Conservation (phyloP, 2,888 invertebrate species). For the Operophtera brumata region DNA sequence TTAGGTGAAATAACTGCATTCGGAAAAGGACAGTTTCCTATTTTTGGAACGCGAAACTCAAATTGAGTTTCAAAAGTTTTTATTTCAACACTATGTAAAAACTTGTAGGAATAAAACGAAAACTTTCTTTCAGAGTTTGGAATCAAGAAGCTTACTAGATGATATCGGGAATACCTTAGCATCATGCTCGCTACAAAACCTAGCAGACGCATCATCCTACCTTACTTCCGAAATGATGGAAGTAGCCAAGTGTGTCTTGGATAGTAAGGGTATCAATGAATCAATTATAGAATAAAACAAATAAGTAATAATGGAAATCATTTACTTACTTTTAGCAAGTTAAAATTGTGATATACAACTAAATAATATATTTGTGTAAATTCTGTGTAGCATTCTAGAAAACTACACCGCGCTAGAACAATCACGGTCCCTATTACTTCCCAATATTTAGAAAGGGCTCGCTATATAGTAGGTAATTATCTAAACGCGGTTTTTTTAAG, state of each 20-base stretch:
- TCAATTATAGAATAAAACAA: not conserved
- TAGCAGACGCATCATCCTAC: slow-evolving; percentile 41
- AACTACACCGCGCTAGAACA: too few relatives aligned
- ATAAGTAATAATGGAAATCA: not conserved
- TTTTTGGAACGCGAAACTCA: too few relatives aligned
- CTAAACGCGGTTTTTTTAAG: too few relatives aligned
- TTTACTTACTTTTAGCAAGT: slow-evolving; percentile 39
- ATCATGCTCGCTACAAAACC: slow-evolving; percentile 45
- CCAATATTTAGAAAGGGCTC: too few relatives aligned
- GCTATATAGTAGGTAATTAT: too few relatives aligned
- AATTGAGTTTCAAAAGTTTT: too few relatives aligned
- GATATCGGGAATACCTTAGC: slow-evolving; percentile 43
- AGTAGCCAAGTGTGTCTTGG: slow-evolving; percentile 43
- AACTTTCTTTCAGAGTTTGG: slow-evolving; percentile 41
- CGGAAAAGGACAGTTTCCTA: too few relatives aligned
- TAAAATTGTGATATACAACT: not conserved
- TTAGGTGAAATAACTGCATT: too few relatives aligned
- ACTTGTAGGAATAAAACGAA: not conserved
- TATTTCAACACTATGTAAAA: too few relatives aligned
- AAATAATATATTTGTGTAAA: not conserved
- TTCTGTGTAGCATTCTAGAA: too few relatives aligned
- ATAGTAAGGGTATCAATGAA: slow-evolving; percentile 24
- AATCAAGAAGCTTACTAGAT: slow-evolving; percentile 40
- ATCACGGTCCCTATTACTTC: too few relatives aligned
- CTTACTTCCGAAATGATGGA: slow-evolving; percentile 41